Conservation (phyloP, 1,140 invertebrate species). For the Galleria mellonella region DNA sequence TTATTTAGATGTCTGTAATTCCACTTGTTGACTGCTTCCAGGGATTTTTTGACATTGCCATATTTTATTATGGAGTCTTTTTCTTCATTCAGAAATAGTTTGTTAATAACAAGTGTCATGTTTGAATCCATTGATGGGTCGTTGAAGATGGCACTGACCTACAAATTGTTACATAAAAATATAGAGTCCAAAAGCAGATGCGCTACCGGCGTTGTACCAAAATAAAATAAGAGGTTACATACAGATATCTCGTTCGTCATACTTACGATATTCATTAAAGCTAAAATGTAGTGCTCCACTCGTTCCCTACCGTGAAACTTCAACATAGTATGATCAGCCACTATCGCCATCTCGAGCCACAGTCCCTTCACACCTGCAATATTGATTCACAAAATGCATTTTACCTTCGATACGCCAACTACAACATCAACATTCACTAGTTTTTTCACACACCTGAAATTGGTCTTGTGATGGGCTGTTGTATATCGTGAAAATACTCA, state of each 20-base stretch:
- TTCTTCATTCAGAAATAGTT: conserved; percentile 78
- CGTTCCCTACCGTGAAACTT: conserved; percentile 80
- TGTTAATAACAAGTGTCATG: conserved; percentile 78
- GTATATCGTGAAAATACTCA: conserved; percentile 39
- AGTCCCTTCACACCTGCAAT: conserved; percentile 59
- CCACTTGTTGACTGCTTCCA: conserved; percentile 86
- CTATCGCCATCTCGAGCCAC: conserved; percentile 83
- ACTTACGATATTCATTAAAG: conserved; percentile 85
- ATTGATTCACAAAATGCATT: conserved; percentile 20
- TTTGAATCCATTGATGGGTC: conserved; percentile 81
- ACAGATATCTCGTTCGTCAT: conserved; percentile 14
- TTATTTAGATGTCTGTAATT: conserved; percentile 77
- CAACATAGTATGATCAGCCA: conserved; percentile 81
- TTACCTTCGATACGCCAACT: conserved; percentile 6
- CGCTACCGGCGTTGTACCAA: conserved; percentile 26
- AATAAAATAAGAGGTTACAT: conserved; percentile 12
- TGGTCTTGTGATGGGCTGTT: conserved; percentile 41
- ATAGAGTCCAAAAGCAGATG: conserved; percentile 28
- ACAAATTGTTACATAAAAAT: conserved; percentile 58
- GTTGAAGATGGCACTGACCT: conserved; percentile 84
- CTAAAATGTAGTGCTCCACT: conserved; percentile 82
- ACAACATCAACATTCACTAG: neutral
- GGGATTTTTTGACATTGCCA: conserved; percentile 81
- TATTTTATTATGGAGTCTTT: conserved; percentile 76
- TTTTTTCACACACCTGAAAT: conserved; percentile 48